A percentile compares a stretch with the other conserved stretches of the same genome.
phyloP scores from a whole-genome alignment of 2,113 vertebrate genomes.

The Equus przewalskii region DNA sequence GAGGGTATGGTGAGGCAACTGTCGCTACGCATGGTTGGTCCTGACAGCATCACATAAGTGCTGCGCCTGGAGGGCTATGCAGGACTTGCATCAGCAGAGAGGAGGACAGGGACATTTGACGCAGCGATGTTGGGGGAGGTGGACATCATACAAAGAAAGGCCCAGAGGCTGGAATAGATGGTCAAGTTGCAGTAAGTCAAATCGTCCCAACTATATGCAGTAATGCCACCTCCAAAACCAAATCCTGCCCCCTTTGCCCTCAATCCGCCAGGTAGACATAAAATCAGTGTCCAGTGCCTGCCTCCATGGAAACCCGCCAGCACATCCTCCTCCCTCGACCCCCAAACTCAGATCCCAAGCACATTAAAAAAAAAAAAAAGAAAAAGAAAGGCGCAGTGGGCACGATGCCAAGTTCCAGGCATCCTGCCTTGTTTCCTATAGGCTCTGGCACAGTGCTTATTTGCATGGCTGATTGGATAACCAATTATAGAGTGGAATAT shows the following conservation, averaged over 20 bases:
- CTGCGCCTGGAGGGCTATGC: background rate
- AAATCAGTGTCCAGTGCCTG: background rate
- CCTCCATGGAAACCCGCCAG: background rate
- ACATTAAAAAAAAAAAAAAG: background rate
- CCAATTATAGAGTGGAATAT: constrained; percentile 66
- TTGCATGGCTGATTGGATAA: constrained; percentile 68
- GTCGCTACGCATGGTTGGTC: background rate
- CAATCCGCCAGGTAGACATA: background rate
- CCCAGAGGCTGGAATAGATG: background rate
- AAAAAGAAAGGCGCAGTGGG: background rate
- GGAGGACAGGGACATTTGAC: background rate
- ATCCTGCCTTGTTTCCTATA: constrained; percentile 39
- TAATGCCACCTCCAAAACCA: background rate
- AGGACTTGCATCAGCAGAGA: background rate
- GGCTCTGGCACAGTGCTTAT: constrained; percentile 55
- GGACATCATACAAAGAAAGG: background rate
- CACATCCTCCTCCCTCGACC: background rate
- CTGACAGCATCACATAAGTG: background rate
- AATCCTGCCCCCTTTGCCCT: background rate
- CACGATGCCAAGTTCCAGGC: background rate
- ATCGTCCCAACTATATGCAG: background rate
- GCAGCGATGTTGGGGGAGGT: background rate
- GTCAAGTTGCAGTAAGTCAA: background rate
- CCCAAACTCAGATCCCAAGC: background rate
- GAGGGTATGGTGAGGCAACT: background rate